A percentile compares a stretch with the other conserved stretches of the same genome.
These are phyloP conservation scores for Probosciger aterrimus DNA, from an alignment of 2,113 vertebrate genomes.

Conservation along the genomic window DNA sequence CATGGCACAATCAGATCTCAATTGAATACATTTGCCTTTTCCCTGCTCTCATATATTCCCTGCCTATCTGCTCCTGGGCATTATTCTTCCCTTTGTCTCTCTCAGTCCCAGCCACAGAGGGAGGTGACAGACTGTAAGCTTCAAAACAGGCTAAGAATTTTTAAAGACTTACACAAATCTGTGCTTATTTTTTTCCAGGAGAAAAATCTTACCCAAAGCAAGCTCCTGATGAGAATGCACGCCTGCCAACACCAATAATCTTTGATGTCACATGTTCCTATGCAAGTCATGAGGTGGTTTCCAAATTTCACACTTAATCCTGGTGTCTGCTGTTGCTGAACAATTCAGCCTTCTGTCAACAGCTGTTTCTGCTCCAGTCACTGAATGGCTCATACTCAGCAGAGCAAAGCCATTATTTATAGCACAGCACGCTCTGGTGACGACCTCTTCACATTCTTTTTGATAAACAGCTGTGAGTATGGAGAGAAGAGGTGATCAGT, in stretches of 20 bases:
- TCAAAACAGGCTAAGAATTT: not conserved
- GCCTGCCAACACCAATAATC: not conserved
- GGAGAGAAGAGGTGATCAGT: not conserved
- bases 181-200: not conserved
- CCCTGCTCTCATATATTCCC: not conserved
- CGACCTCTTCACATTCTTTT: not conserved
- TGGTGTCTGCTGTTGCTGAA: not conserved
- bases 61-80: not conserved
- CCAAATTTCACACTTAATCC: not conserved
- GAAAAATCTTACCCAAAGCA: not conserved
- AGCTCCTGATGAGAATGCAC: not conserved
- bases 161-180: not conserved
- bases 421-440: accelerated
- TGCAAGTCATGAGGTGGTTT: not conserved
- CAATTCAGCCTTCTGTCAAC: not conserved
- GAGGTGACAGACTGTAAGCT: not conserved
- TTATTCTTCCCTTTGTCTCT: not conserved
- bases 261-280: not conserved
- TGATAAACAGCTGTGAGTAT: not conserved
- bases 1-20: accelerated
- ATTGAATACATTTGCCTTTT: not conserved
- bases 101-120: not conserved
- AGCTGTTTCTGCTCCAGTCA: not conserved
- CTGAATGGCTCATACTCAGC: not conserved
- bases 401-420: not conserved